Base-by-base conservation (phyloP, 2,113 vertebrate genomes). In the Microtus montanus region DNA sequence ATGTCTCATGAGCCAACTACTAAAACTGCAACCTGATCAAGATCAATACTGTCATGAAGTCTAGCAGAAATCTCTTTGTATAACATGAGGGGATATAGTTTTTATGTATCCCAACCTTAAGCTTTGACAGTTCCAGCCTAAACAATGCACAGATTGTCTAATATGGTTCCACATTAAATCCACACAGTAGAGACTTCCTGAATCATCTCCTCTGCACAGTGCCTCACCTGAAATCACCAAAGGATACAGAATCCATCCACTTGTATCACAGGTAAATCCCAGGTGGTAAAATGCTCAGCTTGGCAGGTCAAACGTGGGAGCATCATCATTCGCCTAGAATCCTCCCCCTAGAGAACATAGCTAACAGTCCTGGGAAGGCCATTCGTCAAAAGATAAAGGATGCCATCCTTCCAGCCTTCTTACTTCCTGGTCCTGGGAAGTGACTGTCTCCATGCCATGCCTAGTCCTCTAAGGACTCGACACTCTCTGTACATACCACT, bases 341-440 rank as follows among this genome's bases (percentile, higher is more conserved):
- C 3, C 35, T 38, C 38, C 66, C 11, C 66, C 80, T 33, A n/a
- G 58, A 70, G 33, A 24, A 47, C 58, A 68, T 2, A 3, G 44
- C n/a, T 12, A 30, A 6, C 11, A 33, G 8, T 83, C 22, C 10
- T 22, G 12, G 75, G 28, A 47, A 47, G 26, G 58, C 63, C 24
- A 20, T 22, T 6, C 15, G 4, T 30, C 5, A 14, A 66, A 30
- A 22, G 11, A 74, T 44, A 24, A 44, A 85, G 17, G 61, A 83
- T 2, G 61, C 74, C n/a, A 33, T 49, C 24, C 26, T 33, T 19
- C 4, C 7, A 80, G 12, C 6, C 26, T 4, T 41, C 33, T 82
- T 74, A 38, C 11, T 1, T 2, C 1, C 1, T 7, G 30, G 26
- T 12, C 49, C 19, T 30, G 7, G 9, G 22, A 24, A 2, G 15